phyloP scores from a whole-genome alignment of 2,113 vertebrate species.

The Salminus brasiliensis region DNA sequence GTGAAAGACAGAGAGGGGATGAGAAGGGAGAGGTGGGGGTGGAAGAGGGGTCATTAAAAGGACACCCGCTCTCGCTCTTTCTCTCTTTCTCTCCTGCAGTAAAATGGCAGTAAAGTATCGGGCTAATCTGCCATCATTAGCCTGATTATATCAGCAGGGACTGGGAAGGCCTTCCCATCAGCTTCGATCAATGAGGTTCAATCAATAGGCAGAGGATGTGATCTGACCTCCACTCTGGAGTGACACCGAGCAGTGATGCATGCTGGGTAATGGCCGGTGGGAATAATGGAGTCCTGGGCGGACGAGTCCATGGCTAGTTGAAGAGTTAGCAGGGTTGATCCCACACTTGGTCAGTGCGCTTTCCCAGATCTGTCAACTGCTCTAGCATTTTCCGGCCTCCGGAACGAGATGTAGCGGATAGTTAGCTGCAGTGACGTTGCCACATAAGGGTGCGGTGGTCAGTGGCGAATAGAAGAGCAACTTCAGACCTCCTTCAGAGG shows the following conservation, averaged over 20 bases:
- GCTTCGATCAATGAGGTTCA: slow-evolving; percentile 77
- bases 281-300: not conserved
- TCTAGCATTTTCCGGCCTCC: too few relatives aligned
- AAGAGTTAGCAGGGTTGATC: not conserved
- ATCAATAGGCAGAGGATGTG: slow-evolving; percentile 79
- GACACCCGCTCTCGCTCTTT: slow-evolving; percentile 62
- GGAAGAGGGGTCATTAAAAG: slow-evolving; percentile 75
- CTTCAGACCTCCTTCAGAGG: too few relatives aligned
- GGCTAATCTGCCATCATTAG: slow-evolving; percentile 83
- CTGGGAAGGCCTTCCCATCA: slow-evolving; percentile 79
- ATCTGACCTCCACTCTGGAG: slow-evolving; percentile 46
- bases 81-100: slow-evolving; percentile 28
- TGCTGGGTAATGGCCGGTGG: slow-evolving; percentile 14
- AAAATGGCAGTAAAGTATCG: slow-evolving; percentile 74
- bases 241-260: not conserved
- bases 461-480: too few relatives aligned
- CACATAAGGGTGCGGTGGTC: too few relatives aligned
- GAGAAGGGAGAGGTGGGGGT: slow-evolving; percentile 48
- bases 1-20: slow-evolving; percentile 11
- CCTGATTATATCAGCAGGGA: slow-evolving; percentile 82
- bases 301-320: not conserved
- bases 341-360: too few relatives aligned
- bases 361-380: too few relatives aligned
- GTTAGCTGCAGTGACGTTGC: too few relatives aligned
- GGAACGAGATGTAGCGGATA: too few relatives aligned